Conservation (phyloP, 2,797 vertebrate species). For the Anas acuta region DNA sequence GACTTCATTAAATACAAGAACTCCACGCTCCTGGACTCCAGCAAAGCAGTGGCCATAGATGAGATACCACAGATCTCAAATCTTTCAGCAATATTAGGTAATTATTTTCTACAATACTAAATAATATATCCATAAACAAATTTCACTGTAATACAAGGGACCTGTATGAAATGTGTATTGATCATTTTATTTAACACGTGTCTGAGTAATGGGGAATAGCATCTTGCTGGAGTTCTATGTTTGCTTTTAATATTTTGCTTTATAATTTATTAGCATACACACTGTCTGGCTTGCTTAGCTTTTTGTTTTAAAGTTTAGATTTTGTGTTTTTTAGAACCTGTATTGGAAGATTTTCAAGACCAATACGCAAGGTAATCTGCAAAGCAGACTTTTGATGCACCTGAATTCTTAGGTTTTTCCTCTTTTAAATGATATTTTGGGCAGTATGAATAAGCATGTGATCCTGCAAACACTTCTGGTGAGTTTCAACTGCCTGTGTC, state of each 20-base stretch:
- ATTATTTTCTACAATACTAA: background rate
- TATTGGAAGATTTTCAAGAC: background rate
- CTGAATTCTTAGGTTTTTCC: background rate
- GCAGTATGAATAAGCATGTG: background rate
- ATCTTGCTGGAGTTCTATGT: background rate
- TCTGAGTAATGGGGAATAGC: background rate
- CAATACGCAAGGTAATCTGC: conserved; percentile 12
- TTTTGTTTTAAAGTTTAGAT: background rate
- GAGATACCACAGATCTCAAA: conserved; percentile 76
- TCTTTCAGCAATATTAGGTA: conserved; percentile 87
- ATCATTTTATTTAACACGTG: background rate
- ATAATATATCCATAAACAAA: background rate
- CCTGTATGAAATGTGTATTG: background rate
- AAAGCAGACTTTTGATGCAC: background rate
- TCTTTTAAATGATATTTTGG: background rate
- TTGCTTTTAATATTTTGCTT: background rate
- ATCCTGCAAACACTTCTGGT: background rate
- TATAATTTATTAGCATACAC: background rate
- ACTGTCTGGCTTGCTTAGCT: background rate
- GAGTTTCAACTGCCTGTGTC: background rate
- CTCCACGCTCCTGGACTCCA: conserved; percentile 89
- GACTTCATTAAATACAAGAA: conserved; percentile 76
- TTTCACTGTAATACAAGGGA: background rate
- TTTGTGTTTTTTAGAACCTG: conserved; percentile 50
- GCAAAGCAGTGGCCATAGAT: conserved; percentile 81